Evolutionary conservation across 1,140 invertebrate genomes (phyloP).

Genomic region (Ceratosolen fusciceps): DNA sequence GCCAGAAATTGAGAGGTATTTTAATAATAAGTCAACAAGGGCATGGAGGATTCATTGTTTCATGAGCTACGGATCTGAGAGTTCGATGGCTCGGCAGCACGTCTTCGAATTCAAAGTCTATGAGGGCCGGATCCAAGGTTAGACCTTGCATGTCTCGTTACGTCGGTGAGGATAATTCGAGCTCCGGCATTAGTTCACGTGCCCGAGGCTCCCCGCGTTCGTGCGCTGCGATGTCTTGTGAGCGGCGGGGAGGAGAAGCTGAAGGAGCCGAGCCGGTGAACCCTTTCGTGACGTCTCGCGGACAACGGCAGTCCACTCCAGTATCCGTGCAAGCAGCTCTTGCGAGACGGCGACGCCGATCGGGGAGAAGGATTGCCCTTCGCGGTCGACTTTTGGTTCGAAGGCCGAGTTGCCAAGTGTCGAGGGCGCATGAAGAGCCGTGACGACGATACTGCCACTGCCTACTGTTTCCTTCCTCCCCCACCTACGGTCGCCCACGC

Average conservation of each 20-base stretch:
- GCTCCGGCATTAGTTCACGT: background rate
- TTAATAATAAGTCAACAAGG: too few species aligned
- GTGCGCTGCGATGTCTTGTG: background rate
- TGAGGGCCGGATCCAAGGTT: background rate
- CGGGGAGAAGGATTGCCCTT: background rate
- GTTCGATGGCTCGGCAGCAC: too few species aligned
- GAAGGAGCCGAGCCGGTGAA: background rate
- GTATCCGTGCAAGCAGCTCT: background rate
- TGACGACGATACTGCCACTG: slow-evolving; percentile 7
- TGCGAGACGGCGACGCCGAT: background rate
- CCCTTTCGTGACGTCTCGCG: background rate
- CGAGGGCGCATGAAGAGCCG: background rate
- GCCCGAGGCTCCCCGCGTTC: background rate
- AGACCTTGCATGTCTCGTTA: slow-evolving; percentile 20
- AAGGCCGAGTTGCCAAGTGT: background rate
- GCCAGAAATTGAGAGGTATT: too few species aligned
- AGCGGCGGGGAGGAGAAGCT: background rate
- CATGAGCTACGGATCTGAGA: too few species aligned
- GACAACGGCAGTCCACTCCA: background rate
- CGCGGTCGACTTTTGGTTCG: background rate
- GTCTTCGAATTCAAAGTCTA: slow-evolving; percentile 11
- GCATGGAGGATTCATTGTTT: too few species aligned
- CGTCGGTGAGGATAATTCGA: slow-evolving; percentile 15
- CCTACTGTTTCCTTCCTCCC: background rate
- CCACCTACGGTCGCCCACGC: background rate